Base-by-base conservation (phyloP, 2,888 invertebrate genomes). In the Apantesis nais region DNA sequence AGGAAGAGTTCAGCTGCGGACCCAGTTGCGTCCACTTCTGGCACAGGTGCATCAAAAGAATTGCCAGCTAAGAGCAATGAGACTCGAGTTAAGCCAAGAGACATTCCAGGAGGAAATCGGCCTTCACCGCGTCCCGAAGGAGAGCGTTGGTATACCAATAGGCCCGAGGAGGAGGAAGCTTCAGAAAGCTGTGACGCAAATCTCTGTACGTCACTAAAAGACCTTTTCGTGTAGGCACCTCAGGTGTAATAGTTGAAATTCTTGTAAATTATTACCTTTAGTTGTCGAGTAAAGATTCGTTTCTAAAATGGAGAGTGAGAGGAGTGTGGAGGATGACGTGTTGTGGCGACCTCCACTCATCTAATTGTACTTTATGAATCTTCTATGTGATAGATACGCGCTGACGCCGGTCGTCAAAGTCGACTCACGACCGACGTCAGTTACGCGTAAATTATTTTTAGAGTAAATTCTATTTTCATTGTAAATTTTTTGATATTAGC, bases 151-250 rank as follows among this genome's bases (percentile, higher is more conserved):
- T 96, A 96, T 82, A 90, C 95, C 19, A 93, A 93, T 79, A 96
- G 96, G 87, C 95, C 95, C 60, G 97, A 97, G 72, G 97, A 97
- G 74, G 97, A 97, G 55, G 97, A 97, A 70, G 96, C 96, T 44
- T 90, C 96, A 71, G 97, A 97, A 81, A 95, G 97, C 39, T 97
- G 98, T 92, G 98, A 98, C 84, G 97, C 97, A 61, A 97, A 97
- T 44, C 96, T 98, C 80, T 98, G 98, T 93, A 97, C 98, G 77
- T 97, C 98, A 63, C 93, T 98, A 68, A 98, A 98, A 92, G 98
- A 98, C 92, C 96, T 98, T 67, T 98, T 98, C 90, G 98, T 98
- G 88, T 98, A 98, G 96, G 84, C 86, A 82, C 85, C 74, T 74
- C 67, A 70, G 78, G 84, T 87, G 87, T 82, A 86, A 89, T 61